Evolutionary conservation across 2,888 invertebrate species (phyloP).

Genomic region (Lithophane leautieri): DNA sequence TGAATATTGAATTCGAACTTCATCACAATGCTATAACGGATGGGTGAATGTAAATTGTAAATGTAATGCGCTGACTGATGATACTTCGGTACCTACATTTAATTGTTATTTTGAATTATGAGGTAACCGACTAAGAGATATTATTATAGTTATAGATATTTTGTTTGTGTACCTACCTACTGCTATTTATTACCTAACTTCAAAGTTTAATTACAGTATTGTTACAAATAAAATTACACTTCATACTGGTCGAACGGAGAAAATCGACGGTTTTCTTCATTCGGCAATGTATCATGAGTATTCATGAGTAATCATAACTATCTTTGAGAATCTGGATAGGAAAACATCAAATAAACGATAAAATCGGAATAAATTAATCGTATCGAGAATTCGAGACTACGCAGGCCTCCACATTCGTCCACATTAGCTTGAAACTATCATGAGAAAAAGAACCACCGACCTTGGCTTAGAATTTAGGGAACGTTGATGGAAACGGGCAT

Average conservation of each 20-base stretch:
- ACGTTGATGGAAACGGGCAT: neutral
- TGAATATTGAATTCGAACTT: neutral
- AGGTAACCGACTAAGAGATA: neutral
- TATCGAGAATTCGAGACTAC: neutral
- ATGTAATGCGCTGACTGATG: slow-evolving; percentile 5
- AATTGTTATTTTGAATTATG: slow-evolving; percentile 14
- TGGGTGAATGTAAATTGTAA: slow-evolving; percentile 10
- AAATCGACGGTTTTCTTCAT: slow-evolving; percentile 6
- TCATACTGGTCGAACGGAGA: neutral
- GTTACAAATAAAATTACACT: neutral
- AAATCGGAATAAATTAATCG: neutral
- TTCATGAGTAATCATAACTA: neutral
- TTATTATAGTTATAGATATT: neutral
- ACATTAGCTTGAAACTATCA: too few species aligned
- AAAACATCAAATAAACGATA: slow-evolving; percentile 2
- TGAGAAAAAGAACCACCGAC: neutral
- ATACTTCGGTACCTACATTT: slow-evolving; percentile 8
- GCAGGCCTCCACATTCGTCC: neutral
- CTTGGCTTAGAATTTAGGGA: neutral
- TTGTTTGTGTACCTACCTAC: too few species aligned
- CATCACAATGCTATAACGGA: slow-evolving; percentile 6
- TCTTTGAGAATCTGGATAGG: slow-evolving; percentile 19
- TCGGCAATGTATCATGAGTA: neutral
- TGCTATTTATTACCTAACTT: neutral
- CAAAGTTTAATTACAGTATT: neutral